Percentiles rank a stretch among this genome's conserved stretches.
Conservation (phyloP, 1,140 invertebrate genomes). For the Eurosta solidaginis region DNA sequence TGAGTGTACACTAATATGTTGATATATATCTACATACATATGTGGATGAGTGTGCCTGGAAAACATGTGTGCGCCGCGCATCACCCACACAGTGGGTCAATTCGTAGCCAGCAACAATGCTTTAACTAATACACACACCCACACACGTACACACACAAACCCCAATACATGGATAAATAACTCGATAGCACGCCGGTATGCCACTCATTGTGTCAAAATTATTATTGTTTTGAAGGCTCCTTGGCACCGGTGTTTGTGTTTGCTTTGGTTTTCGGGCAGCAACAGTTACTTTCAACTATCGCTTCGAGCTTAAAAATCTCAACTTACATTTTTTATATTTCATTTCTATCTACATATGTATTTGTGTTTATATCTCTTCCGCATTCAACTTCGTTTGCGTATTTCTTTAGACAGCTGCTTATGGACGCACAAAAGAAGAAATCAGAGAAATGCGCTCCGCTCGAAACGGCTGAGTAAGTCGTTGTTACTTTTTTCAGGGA, state of each 20-base stretch:
- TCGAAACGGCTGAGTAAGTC: not conserved
- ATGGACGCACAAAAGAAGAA: too few relatives aligned
- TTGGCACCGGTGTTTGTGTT: not conserved
- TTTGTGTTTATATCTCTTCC: too few relatives aligned
- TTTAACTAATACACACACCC: not conserved
- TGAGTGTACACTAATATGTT: too few relatives aligned
- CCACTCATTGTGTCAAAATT: not conserved
- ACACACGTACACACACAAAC: too few relatives aligned
- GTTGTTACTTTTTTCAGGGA: not conserved
- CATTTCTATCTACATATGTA: too few relatives aligned
- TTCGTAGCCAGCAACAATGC: not conserved
- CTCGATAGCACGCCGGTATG: not conserved
- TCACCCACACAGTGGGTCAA: not conserved
- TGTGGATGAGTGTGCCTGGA: too few relatives aligned
- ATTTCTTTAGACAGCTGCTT: too few relatives aligned
- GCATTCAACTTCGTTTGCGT: too few relatives aligned
- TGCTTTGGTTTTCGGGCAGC: not conserved
- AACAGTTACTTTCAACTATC: slow-evolving; percentile 10
- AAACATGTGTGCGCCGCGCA: not conserved
- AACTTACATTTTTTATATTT: too few relatives aligned
- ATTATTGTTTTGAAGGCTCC: not conserved
- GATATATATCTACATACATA: too few relatives aligned
- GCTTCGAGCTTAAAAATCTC: too few relatives aligned
- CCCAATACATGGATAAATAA: too few relatives aligned
- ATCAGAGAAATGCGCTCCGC: not conserved